A percentile compares a stretch with the other conserved stretches of the same genome.
phyloP scores from a whole-genome alignment of 2,113 vertebrate species.

The Dasypus novemcinctus region DNA sequence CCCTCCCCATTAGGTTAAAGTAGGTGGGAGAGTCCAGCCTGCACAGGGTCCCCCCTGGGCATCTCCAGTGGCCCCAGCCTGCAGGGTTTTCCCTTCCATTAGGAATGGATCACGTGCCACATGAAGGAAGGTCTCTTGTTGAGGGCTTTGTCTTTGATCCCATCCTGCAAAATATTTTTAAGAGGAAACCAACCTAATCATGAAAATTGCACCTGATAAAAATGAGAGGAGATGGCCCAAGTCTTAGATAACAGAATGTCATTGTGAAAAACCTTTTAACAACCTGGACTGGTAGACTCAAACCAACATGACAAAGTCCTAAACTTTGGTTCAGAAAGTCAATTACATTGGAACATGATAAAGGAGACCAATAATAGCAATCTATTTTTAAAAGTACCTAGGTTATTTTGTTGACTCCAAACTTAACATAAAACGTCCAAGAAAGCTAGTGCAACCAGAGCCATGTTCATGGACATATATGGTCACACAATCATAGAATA shows the following conservation, averaged over 20 bases:
- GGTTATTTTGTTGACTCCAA: neutral
- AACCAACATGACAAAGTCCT: neutral
- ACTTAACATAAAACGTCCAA: neutral
- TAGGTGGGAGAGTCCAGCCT: neutral
- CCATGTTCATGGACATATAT: neutral
- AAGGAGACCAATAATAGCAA: neutral
- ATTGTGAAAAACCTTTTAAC: neutral
- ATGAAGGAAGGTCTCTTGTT: neutral
- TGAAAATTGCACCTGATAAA: neutral
- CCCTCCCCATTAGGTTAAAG: neutral
- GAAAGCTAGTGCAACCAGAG: neutral
- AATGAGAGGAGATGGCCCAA: neutral
- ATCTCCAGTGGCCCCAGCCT: neutral
- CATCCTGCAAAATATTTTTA: neutral
- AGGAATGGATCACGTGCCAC: neutral
- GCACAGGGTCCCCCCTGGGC: rapidly evolving
- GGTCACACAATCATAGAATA: neutral
- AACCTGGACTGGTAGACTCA: neutral
- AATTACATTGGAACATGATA: neutral
- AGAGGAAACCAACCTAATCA: neutral
- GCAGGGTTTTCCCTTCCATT: neutral
- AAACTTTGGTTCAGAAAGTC: neutral
- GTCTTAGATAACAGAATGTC: neutral
- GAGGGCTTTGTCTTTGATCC: neutral
- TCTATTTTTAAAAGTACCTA: neutral